Percentiles rank a stretch among this genome's conserved stretches.
Evolutionary conservation across 2,888 invertebrate species (phyloP).

Genomic region (Lysandra coridon): DNA sequence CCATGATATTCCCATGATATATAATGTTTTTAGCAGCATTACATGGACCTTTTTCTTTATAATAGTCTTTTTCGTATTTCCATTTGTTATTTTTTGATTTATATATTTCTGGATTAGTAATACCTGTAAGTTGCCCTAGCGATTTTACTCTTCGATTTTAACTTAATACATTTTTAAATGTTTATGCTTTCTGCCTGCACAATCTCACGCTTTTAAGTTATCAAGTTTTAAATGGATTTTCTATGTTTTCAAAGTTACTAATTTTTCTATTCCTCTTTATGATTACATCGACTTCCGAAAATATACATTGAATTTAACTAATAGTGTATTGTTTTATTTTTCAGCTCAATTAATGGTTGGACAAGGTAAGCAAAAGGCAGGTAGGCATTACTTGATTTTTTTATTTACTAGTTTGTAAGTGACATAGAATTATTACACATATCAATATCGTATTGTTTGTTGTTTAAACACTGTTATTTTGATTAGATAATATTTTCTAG

Average conservation of each 20-base stretch:
- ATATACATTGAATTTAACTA: background rate
- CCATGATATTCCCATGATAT: background rate
- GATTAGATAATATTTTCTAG: background rate
- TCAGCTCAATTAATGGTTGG: conserved; percentile 95
- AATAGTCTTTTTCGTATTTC: background rate
- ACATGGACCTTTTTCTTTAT: background rate
- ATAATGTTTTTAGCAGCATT: background rate
- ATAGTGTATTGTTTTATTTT: conserved; percentile 47
- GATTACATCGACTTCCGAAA: background rate
- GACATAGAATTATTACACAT: conserved; percentile 6
- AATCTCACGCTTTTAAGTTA: conserved; percentile 12
- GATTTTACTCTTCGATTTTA: conserved; percentile 13
- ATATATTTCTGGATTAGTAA: conserved; percentile 7
- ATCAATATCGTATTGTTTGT: background rate
- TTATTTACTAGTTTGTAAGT: conserved; percentile 11
- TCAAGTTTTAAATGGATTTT: conserved; percentile 1
- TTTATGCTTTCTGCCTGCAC: conserved; percentile 15
- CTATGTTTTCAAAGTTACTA: conserved; percentile 28
- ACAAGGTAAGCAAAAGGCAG: conserved; percentile 83
- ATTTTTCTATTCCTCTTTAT: background rate
- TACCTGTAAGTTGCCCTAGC: background rate
- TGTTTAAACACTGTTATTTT: background rate
- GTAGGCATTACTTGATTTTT: conserved; percentile 21
- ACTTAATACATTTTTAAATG: conserved; percentile 19
- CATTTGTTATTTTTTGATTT: background rate